Evolutionary conservation across 2,797 vertebrate genomes (phyloP), one percentile per base, ranked within the genome.

Genomic region (Threskiornis aethiopicus): DNA sequence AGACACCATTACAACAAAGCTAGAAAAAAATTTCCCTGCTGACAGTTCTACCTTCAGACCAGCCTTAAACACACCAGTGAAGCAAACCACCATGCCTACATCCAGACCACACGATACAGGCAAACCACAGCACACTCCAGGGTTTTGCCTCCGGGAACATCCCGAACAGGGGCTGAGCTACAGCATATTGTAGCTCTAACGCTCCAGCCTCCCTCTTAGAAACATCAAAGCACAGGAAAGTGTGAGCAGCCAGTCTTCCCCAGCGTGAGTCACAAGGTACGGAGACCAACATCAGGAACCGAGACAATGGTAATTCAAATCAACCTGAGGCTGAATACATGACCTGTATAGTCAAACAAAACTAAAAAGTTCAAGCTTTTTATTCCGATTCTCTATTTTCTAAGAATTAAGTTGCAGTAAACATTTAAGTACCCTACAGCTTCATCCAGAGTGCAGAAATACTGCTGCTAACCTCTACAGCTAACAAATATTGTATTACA

Each of bases 271-370:
- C 70, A 59, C 20, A 21, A 33, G 10, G 14, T 5, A 15, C 16
- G 80, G 28, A 66, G n/a, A 64, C 10, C 82, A 82, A n/a, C 29
- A 82, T 5, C 55, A 84, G 58, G 26, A 87, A 54, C 37, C 19
- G 18, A 3, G 16, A 57, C n/a, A 85, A 11, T 3, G 8, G 16
- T 2, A 41, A 82, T 8, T 33, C 51, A 69, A 58, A 54, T 67
- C 3, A 39, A 64, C 24, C 16, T 29, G 6, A 44, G 21, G 9
- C 35, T 58, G 39, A 52, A 6, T 28, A 46, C 33, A 5, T 28
- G 3, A 31, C 39, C 4, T 37, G 15, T 19, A 5, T 0, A 33
- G 22, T 11, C 24, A 61, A 76, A 72, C 1, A 0, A 8, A 78
- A 61, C 11, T 14, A 33, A 39, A 7, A 9, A 46, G 7, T 14